Percentiles rank a stretch among this genome's conserved stretches.
phyloP scores from a whole-genome alignment of 2,113 vertebrate genomes.

The Oenanthe melanoleuca region DNA sequence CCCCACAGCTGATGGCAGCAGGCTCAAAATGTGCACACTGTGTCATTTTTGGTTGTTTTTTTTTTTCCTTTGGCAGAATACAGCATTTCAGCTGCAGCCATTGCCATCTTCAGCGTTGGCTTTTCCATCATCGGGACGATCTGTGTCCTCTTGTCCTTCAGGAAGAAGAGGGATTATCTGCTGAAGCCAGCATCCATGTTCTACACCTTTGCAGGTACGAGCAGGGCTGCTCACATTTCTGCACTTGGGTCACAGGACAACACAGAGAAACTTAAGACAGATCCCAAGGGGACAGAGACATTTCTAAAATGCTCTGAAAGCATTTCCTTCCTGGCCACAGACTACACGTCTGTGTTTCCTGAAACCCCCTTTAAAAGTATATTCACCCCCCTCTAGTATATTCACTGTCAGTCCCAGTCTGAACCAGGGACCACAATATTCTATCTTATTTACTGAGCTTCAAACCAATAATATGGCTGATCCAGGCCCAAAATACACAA shows the following conservation, averaged over 20 bases:
- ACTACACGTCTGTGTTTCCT: background rate
- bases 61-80: constrained; percentile 80
- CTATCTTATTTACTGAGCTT: background rate
- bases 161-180: constrained; percentile 88
- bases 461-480: background rate
- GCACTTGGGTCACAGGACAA: background rate
- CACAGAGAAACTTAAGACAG: background rate
- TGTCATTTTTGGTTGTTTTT: background rate
- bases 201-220: constrained; percentile 89
- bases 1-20: background rate
- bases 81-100: constrained; percentile 97
- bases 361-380: background rate
- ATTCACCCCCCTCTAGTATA: background rate
- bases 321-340: background rate
- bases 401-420: background rate
- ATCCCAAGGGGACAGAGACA: background rate
- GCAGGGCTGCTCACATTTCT: background rate
- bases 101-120: constrained; percentile 90
- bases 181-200: constrained; percentile 95
- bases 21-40: background rate
- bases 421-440: background rate
- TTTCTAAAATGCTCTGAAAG: background rate
- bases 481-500: background rate
- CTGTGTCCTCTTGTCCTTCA: constrained; percentile 82
- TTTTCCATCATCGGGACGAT: constrained; percentile 88